These are phyloP conservation scores for Laodelphax striatellus DNA, from an alignment of 1,140 invertebrate genomes.

Conservation along the genomic window DNA sequence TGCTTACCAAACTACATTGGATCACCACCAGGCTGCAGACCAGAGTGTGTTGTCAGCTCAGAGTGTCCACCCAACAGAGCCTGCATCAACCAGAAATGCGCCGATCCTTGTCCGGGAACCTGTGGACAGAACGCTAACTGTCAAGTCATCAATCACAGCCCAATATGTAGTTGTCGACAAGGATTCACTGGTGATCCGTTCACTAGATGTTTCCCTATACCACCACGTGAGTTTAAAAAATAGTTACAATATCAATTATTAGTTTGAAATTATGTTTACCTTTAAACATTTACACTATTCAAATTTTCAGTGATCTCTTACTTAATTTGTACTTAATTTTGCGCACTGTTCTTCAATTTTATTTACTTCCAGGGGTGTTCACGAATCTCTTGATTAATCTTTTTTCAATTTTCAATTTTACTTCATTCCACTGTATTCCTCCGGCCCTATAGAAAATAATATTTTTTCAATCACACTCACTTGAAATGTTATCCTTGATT, in stretches of 20 bases:
- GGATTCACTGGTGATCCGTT: slow-evolving; percentile 26
- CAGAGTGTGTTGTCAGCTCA: slow-evolving; percentile 41
- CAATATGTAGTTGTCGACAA: slow-evolving; percentile 34
- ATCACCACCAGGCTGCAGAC: slow-evolving; percentile 38
- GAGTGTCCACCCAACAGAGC: slow-evolving; percentile 41
- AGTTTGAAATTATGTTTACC: too few relatives aligned
- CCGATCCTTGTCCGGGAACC: slow-evolving; percentile 42
- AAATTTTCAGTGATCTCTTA: too few relatives aligned
- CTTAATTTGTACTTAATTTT: too few relatives aligned
- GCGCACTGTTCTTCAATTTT: too few relatives aligned
- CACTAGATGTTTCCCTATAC: slow-evolving; percentile 28
- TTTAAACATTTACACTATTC: too few relatives aligned
- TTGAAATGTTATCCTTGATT: too few relatives aligned
- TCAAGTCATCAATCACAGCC: slow-evolving; percentile 32
- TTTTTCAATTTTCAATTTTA: too few relatives aligned
- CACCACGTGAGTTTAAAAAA: slow-evolving; percentile 30
- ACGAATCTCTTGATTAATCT: slow-evolving; percentile 15
- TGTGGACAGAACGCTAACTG: slow-evolving; percentile 43
- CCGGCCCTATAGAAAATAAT: too few relatives aligned
- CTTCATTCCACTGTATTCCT: too few relatives aligned
- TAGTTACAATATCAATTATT: too few relatives aligned
- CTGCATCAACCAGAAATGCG: slow-evolving; percentile 43
- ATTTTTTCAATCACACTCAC: too few relatives aligned
- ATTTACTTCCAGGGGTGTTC: too few relatives aligned
- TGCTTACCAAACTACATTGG: slow-evolving; percentile 41